These are phyloP conservation scores for Diloba caeruleocephala DNA, from an alignment of 2,888 invertebrate genomes.

Conservation along the genomic window DNA sequence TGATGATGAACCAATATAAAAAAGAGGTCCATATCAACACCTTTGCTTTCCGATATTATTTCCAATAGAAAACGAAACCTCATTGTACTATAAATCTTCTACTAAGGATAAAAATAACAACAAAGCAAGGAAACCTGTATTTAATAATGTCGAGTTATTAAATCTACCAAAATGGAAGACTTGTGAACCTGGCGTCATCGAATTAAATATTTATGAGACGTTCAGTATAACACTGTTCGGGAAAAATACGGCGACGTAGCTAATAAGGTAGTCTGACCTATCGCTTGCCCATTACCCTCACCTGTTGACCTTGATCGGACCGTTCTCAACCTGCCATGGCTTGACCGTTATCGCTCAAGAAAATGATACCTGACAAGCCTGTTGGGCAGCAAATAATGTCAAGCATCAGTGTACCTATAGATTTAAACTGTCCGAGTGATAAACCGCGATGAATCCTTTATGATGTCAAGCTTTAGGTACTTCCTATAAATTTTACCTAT, in stretches of 20 bases:
- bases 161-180: slow-evolving; percentile 15
- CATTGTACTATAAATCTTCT: no score
- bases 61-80: no score
- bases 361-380: slow-evolving; percentile 18
- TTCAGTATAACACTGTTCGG: neutral
- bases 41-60: no score
- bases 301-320: slow-evolving; percentile 35
- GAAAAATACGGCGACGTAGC: slow-evolving; percentile 9
- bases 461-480: slow-evolving; percentile 2
- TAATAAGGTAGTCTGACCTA: slow-evolving; percentile 32
- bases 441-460: neutral
- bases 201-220: slow-evolving; percentile 30
- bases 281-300: slow-evolving; percentile 28
- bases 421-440: slow-evolving; percentile 1
- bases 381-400: slow-evolving; percentile 1
- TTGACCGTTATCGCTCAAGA: slow-evolving; percentile 16
- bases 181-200: slow-evolving; percentile 1
- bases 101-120: neutral
- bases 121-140: neutral
- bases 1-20: no score
- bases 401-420: neutral
- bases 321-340: slow-evolving; percentile 28
- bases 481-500: slow-evolving; percentile 6
- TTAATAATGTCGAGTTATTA: slow-evolving; percentile 9
- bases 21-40: no score